Evolutionary conservation across 1,140 invertebrate species (phyloP).

Genomic region (Ectropis grisescens): DNA sequence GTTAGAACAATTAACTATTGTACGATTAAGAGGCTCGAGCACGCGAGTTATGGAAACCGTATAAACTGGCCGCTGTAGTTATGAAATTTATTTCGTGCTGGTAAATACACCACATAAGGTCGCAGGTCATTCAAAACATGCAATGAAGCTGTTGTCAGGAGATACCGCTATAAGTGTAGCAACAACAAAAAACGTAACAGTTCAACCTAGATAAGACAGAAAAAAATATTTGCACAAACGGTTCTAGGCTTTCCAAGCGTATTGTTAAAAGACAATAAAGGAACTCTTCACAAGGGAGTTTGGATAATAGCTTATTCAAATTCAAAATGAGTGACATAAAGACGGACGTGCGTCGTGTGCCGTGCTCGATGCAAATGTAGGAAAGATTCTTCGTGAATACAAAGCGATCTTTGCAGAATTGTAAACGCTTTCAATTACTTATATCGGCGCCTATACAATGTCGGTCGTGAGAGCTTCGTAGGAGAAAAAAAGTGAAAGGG

Average conservation of each 20-base stretch:
- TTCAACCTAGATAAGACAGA: too few species aligned
- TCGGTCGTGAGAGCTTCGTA: slow-evolving; percentile 6
- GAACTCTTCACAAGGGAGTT: neutral
- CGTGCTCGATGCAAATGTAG: slow-evolving; percentile 23
- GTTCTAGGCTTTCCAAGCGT: too few species aligned
- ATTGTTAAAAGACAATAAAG: slow-evolving; percentile 2
- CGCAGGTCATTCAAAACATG: slow-evolving; percentile 17
- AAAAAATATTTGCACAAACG: too few species aligned
- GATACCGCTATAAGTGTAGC: too few species aligned
- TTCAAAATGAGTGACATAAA: slow-evolving; percentile 24
- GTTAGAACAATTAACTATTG: too few species aligned
- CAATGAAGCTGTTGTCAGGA: slow-evolving; percentile 9
- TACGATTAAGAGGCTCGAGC: too few species aligned
- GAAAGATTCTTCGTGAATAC: slow-evolving; percentile 20
- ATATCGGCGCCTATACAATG: neutral
- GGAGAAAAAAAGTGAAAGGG: slow-evolving; percentile 9
- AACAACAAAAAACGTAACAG: too few species aligned
- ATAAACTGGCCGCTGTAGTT: too few species aligned
- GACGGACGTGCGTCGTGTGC: slow-evolving; percentile 59
- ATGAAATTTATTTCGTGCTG: slow-evolving; percentile 27
- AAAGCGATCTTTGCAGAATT: slow-evolving; percentile 11
- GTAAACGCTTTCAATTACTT: slow-evolving; percentile 11
- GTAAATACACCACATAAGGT: slow-evolving; percentile 24
- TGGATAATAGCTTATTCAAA: slow-evolving; percentile 17
- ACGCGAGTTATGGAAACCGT: too few species aligned